Percentiles rank a stretch among this genome's conserved stretches.
Conservation (phyloP, 2,888 invertebrate species). For the Nemoura dubitans region DNA sequence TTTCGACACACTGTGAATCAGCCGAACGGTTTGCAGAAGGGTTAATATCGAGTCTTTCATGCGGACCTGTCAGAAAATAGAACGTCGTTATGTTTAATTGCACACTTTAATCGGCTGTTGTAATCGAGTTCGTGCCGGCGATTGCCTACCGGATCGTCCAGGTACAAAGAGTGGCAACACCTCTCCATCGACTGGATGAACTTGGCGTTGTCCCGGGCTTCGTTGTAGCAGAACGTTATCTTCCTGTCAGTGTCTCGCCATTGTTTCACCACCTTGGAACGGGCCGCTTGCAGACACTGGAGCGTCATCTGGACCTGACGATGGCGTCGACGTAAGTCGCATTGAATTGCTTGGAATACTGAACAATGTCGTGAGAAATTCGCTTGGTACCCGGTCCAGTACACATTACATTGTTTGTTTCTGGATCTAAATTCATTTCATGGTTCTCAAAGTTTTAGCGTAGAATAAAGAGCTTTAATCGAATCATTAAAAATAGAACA, state of each 20-base stretch:
- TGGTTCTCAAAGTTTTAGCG: no score
- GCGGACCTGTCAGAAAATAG: slow-evolving; percentile 66
- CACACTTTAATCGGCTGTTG: background rate
- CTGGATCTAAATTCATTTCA: no score
- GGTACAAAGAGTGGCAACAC: slow-evolving; percentile 91
- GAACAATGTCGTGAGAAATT: no score
- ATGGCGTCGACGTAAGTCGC: background rate
- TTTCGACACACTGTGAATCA: slow-evolving; percentile 94
- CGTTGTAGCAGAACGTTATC: slow-evolving; percentile 94
- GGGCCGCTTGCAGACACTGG: slow-evolving; percentile 76
- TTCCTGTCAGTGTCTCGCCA: slow-evolving; percentile 90
- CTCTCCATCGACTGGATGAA: slow-evolving; percentile 94
- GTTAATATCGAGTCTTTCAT: slow-evolving; percentile 92
- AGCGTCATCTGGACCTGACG: slow-evolving; percentile 78
- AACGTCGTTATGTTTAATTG: slow-evolving; percentile 1
- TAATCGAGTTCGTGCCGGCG: background rate
- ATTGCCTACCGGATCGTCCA: slow-evolving; percentile 84
- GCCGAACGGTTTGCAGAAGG: slow-evolving; percentile 87
- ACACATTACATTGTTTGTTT: no score
- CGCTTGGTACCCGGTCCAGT: no score
- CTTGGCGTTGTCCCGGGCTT: slow-evolving; percentile 95
- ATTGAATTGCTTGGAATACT: no score
- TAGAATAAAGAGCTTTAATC: no score
- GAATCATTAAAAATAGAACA: no score
- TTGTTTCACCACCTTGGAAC: slow-evolving; percentile 79